Evolutionary conservation across 2,888 invertebrate species (phyloP), one percentile per base, ranked within the genome.

Genomic region (Nomada flava): DNA sequence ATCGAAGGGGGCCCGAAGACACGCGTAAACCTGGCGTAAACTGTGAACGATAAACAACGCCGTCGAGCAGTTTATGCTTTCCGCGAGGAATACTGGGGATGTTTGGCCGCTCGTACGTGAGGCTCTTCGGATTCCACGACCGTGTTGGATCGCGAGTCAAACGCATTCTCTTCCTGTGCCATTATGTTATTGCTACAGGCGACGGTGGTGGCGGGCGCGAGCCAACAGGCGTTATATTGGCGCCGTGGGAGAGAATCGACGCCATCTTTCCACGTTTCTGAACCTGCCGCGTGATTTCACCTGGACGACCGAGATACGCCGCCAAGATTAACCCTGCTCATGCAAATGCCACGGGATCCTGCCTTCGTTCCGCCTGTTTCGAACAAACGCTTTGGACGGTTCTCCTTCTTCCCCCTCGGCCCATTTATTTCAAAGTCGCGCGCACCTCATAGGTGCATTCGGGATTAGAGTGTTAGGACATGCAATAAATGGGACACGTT

Each of bases 71-170:
- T 89, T 91, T 90, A 89, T 90, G 89, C 85, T 89, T 88, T 87
- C 83, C 83, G 82, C 82, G 84, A 79, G 87, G 89, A 91, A 91
- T 91, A 88, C 89, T 91, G 85, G 88, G 87, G 90, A 91, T 91
- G 92, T 92, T 91, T 91, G 89, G 88, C 85, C 86, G 88, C 86
- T 89, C 88, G 86, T 88, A 85, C 86, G 82, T 76, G 79, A 88
- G 88, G 88, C 91, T 91, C 91, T 88, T 90, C 86, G 90, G 90
- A 92, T 92, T 92, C 92, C 92, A 88, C 84, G 88, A 88, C 89
- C 91, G 90, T 92, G 92, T 92, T 92, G 92, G 91, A 91, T 92
- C 89, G 92, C 91, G 89, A 92, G 91, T 91, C 91, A 90, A 91
- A 89, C 92, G 91, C 92, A 92, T 92, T 92, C 92, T 90, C 91